phyloP scores from a whole-genome alignment of 2,113 vertebrate species.

The Furnarius figulus region DNA sequence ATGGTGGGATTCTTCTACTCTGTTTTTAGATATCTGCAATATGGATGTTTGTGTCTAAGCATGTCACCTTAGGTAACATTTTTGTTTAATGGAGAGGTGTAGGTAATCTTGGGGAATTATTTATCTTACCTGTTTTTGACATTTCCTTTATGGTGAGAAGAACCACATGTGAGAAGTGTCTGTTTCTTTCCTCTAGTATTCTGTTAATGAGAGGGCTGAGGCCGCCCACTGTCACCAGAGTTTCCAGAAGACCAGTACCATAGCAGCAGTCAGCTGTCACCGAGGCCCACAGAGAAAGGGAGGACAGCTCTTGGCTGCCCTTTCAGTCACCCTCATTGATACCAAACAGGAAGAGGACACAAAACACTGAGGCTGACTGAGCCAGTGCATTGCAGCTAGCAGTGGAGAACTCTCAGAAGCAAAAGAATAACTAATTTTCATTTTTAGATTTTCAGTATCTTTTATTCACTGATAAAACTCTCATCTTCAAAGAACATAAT shows the following conservation, averaged over 20 bases:
- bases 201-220: neutral
- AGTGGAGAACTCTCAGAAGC: neutral
- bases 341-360: neutral
- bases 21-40: neutral
- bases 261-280: neutral
- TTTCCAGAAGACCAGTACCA: neutral
- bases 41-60: neutral
- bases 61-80: rapidly evolving
- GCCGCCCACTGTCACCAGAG: neutral
- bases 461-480: neutral
- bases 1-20: neutral
- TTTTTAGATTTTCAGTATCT: neutral
- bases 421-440: neutral
- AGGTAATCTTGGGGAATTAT: neutral
- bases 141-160: neutral
- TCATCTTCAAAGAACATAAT: neutral
- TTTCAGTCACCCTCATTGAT: neutral
- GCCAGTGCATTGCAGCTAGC: neutral
- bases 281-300: neutral
- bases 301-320: neutral
- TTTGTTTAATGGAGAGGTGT: neutral
- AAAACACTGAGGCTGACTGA: neutral
- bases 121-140: neutral
- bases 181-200: neutral
- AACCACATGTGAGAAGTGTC: neutral